Conservation (phyloP, 1,140 invertebrate genomes). For the Macrobrachium nipponense region DNA sequence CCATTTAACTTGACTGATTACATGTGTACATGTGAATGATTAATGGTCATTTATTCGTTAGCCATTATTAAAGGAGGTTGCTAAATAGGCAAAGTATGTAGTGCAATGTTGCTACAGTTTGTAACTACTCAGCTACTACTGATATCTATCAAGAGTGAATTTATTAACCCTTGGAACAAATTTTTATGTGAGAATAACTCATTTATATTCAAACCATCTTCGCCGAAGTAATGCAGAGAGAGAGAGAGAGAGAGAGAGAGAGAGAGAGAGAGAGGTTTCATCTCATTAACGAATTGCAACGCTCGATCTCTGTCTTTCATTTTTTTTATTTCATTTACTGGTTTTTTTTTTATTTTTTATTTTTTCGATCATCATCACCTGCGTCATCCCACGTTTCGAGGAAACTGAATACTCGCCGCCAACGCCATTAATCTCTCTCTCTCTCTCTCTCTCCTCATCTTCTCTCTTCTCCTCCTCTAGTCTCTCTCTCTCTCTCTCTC, state of each 20-base stretch:
- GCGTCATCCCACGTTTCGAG: too few relatives aligned
- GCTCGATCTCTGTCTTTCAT: not conserved
- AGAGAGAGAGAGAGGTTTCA: not conserved
- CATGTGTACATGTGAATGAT: not conserved
- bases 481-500: slow-evolving; percentile 20
- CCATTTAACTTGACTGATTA: too few relatives aligned
- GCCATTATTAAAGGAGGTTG: not conserved
- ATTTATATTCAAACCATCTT: too few relatives aligned
- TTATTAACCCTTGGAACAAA: not conserved
- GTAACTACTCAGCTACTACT: too few relatives aligned
- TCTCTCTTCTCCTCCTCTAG: not conserved
- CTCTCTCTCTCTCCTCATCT: too few relatives aligned
- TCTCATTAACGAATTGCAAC: not conserved
- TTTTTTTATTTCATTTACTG: not conserved
- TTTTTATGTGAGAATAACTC: not conserved
- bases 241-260: slow-evolving; percentile 35
- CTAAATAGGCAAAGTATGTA: not conserved
- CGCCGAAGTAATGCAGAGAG: slow-evolving; percentile 21
- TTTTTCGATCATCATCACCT: not conserved
- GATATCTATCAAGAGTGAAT: not conserved
- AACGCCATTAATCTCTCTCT: not conserved
- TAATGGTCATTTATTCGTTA: not conserved
- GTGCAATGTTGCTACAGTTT: not conserved
- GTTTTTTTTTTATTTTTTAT: not conserved
- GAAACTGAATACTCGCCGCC: not conserved